Evolutionary conservation across 1,140 invertebrate genomes (phyloP).

Genomic region (Elymnias hypermnestra): DNA sequence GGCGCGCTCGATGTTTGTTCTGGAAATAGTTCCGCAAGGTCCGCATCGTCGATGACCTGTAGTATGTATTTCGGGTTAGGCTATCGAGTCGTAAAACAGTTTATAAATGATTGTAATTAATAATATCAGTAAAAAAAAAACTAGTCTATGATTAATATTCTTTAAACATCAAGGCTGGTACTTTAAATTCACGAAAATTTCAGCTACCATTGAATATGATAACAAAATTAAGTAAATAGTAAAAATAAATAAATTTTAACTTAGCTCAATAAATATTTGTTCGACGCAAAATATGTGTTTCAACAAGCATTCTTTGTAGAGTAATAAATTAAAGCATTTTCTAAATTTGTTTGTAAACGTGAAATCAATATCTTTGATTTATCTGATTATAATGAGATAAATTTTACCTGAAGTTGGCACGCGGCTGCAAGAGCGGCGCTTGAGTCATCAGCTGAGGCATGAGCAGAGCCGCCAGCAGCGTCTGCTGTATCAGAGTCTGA

Average conservation of each 20-base stretch:
- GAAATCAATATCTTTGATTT: too few species aligned
- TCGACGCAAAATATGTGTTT: too few species aligned
- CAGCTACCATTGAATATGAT: too few species aligned
- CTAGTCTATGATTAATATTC: background rate
- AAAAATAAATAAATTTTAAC: too few species aligned
- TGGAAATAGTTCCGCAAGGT: constrained; percentile 71
- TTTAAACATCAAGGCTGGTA: too few species aligned
- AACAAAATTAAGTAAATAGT: too few species aligned
- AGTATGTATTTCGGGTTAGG: constrained; percentile 27
- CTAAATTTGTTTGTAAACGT: too few species aligned
- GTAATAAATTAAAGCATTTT: too few species aligned
- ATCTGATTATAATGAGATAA: too few species aligned
- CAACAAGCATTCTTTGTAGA: too few species aligned
- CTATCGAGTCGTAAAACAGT: constrained; percentile 12
- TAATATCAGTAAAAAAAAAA: background rate
- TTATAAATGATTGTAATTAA: background rate
- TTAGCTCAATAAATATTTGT: too few species aligned
- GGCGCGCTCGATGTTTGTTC: constrained; percentile 68
- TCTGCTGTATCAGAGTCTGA: constrained; percentile 69
- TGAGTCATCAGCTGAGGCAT: constrained; percentile 60
- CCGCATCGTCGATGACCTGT: constrained; percentile 71
- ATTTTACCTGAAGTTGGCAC: constrained; percentile 67
- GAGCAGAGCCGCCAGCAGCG: constrained; percentile 52
- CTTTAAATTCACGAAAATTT: too few species aligned
- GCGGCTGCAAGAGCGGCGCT: constrained; percentile 65